Evolutionary conservation across 2,113 vertebrate genomes (phyloP), one percentile per base, ranked within the genome.

Genomic region (Xiphophorus hellerii): DNA sequence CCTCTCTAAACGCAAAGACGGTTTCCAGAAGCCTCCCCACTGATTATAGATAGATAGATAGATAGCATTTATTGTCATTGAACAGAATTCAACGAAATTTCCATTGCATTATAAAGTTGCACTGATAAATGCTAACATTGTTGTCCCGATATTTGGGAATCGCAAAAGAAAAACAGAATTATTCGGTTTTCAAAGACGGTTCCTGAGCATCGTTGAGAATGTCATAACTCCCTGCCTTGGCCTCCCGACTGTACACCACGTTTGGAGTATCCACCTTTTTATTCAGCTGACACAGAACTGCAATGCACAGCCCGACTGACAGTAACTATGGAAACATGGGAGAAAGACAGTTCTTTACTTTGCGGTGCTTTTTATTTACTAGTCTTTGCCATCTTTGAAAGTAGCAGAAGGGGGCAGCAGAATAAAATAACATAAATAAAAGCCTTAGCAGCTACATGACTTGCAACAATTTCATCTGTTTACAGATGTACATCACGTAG

Each of bases 151-250:
- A 54, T 54, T 7, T 22, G 22, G 20, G 25, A 31, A 61, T 9
- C 27, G 14, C 27, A 15, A n/a, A 10, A 44, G 20, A 29, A 68
- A 29, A 33, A 25, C 30, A 60, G n/a, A 6, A 12, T 71, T 31
- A 29, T 33, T 11, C 14, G 1, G 4, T 35, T n/a, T 27, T n/a
- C 17, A 25, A n/a, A 62, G 25, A 3, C 39, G 12, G 39, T 39
- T 39, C 31, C 27, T 71, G 15, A 3, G n/a, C 10, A 39, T 39
- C 39, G 3, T 13, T 61, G 13, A 61, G 69, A 20, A 3, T 30
- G 14, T 51, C 27, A 63, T 90, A 89, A 75, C 90, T 88, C 15
- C 85, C 85, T 5, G 80, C 81, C 74, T 90, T 91, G 1, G 88
- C 87, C 31, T 90, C 69, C 15, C 71, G 9, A 35, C 77, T 92